Evolutionary conservation across 1,140 invertebrate species (phyloP).

Genomic region (Eupeodes corollae): DNA sequence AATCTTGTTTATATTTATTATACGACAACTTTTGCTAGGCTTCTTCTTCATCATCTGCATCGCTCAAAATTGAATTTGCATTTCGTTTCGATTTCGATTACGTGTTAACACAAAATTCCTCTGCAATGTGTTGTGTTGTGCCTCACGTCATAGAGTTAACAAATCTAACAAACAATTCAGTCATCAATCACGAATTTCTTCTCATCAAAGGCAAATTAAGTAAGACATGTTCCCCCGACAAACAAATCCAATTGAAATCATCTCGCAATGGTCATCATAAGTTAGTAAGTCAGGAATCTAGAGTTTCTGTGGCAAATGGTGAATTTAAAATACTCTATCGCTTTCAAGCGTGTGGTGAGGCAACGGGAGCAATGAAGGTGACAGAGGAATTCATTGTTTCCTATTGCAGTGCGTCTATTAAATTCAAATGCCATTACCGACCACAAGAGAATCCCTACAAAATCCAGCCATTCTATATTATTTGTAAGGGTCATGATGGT

Average conservation of each 20-base stretch:
- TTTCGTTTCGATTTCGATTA: too few species aligned
- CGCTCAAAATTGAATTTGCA: too few species aligned
- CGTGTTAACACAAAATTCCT: too few species aligned
- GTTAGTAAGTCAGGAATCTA: background rate
- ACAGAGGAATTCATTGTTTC: background rate
- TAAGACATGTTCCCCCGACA: background rate
- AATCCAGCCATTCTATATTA: constrained; percentile 60
- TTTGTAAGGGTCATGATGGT: constrained; percentile 64
- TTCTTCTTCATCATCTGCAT: too few species aligned
- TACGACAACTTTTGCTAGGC: too few species aligned
- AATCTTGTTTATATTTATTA: too few species aligned
- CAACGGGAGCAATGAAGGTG: too few species aligned
- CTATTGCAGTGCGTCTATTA: background rate
- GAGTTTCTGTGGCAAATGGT: background rate
- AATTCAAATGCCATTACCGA: background rate
- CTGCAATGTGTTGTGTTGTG: too few species aligned
- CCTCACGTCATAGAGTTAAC: background rate
- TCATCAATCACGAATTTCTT: background rate
- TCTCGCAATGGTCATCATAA: background rate
- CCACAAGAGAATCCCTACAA: constrained; percentile 15
- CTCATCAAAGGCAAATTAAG: background rate
- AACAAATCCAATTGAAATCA: background rate
- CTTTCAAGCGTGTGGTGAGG: too few species aligned
- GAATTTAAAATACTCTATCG: too few species aligned
- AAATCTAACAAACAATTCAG: background rate